Percentiles rank a stretch among this genome's conserved stretches.
Evolutionary conservation across 23 tunicate species (phyloP).

Genomic region (Ciona savignyi): DNA sequence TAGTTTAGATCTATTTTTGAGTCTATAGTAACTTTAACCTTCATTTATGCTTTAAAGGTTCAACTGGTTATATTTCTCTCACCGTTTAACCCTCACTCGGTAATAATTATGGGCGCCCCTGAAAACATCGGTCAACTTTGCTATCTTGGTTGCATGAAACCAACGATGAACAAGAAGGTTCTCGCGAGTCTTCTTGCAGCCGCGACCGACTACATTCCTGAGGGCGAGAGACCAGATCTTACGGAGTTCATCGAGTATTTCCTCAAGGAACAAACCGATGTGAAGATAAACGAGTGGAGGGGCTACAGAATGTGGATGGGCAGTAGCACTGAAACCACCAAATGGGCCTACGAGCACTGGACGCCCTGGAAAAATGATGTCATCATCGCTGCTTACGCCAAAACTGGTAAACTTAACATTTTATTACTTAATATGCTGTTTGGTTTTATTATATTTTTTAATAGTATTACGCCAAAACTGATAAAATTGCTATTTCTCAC

Average conservation of each 20-base stretch:
- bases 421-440: too few species aligned
- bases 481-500: not conserved
- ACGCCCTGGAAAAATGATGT: slow-evolving; percentile 1
- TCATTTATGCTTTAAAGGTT: not conserved
- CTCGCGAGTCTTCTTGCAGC: not conserved
- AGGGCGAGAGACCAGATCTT: not conserved
- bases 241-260: not conserved
- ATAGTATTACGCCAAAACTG: not conserved
- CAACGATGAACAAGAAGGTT: not conserved
- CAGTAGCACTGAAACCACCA: not conserved
- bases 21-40: not conserved
- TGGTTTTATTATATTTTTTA: too few species aligned
- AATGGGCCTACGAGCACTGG: not conserved
- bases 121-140: not conserved
- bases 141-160: not conserved
- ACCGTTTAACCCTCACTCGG: too few species aligned
- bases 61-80: too few species aligned
- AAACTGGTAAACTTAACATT: slow-evolving; percentile 12
- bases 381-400: not conserved
- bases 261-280: not conserved
- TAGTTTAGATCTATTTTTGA: too few species aligned
- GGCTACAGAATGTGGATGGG: slow-evolving; percentile 2
- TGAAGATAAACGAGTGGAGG: not conserved
- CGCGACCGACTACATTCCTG: not conserved
- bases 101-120: not conserved